Conservation (phyloP, 1,140 invertebrate genomes). For the Bombus ignitus region DNA sequence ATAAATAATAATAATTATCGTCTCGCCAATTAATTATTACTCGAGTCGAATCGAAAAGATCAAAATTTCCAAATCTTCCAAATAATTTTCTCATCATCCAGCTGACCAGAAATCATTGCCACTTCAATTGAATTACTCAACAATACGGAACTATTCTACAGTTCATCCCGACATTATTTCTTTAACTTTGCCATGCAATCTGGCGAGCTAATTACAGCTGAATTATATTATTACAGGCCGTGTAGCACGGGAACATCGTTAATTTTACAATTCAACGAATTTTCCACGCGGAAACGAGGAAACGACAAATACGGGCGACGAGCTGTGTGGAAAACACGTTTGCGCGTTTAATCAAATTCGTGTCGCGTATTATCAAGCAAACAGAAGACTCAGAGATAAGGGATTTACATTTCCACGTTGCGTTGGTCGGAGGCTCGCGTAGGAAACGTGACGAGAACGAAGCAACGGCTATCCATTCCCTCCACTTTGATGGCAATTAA, state of each 20-base stretch:
- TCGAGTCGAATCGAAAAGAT: too few species aligned
- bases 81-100: too few species aligned
- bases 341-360: conserved; percentile 33
- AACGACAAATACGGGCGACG: not conserved
- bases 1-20: too few species aligned
- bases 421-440: not conserved
- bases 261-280: conserved; percentile 14
- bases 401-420: conserved; percentile 25
- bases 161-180: not conserved
- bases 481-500: conserved; percentile 31
- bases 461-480: not conserved
- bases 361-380: conserved; percentile 39
- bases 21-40: too few species aligned
- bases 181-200: not conserved
- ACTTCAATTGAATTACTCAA: too few species aligned
- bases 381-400: not conserved
- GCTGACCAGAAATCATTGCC: too few species aligned
- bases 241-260: not conserved
- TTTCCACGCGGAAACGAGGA: not conserved
- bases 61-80: too few species aligned
- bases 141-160: too few species aligned
- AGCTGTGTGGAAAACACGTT: conserved; percentile 23
- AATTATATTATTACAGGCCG: not conserved
- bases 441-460: not conserved
- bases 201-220: not conserved